A percentile compares a stretch with the other conserved stretches of the same genome.
Conservation (phyloP, 1,140 invertebrate genomes). For the Antheraea pernyi region DNA sequence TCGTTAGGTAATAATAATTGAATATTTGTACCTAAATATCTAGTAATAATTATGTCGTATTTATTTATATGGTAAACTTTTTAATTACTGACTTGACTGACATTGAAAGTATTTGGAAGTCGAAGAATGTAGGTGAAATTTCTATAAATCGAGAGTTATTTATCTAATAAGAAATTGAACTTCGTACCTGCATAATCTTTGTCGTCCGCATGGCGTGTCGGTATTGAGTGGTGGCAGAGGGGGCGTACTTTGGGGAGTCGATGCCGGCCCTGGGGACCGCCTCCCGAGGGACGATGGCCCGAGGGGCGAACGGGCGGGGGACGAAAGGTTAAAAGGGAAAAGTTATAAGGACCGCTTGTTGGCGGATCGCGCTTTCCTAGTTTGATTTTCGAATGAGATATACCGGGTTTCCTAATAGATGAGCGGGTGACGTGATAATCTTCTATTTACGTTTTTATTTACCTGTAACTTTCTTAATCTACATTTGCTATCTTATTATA, state of each 20-base stretch:
- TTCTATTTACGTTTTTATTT: not conserved
- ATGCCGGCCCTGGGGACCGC: constrained; percentile 76
- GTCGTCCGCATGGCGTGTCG: constrained; percentile 71
- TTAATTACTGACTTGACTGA: too few relatives aligned
- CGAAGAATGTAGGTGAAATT: too few relatives aligned
- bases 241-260: constrained; percentile 59
- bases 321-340: constrained; percentile 78
- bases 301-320: constrained; percentile 45
- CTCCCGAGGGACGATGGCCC: constrained; percentile 64
- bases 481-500: too few relatives aligned
- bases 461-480: too few relatives aligned
- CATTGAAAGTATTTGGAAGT: too few relatives aligned
- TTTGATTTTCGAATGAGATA: constrained; percentile 66
- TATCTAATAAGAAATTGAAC: constrained; percentile 6
- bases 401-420: constrained; percentile 29
- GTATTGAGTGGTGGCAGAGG: constrained; percentile 73
- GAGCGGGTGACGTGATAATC: not conserved
- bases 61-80: too few relatives aligned
- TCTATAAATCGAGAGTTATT: too few relatives aligned
- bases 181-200: constrained; percentile 64
- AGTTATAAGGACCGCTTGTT: constrained; percentile 78
- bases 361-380: constrained; percentile 63
- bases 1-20: too few relatives aligned
- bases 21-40: too few relatives aligned
- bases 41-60: too few relatives aligned